Base-by-base conservation (phyloP, 37 sponge, comb jelly and placozoan genomes). In the Ianthella basta region DNA sequence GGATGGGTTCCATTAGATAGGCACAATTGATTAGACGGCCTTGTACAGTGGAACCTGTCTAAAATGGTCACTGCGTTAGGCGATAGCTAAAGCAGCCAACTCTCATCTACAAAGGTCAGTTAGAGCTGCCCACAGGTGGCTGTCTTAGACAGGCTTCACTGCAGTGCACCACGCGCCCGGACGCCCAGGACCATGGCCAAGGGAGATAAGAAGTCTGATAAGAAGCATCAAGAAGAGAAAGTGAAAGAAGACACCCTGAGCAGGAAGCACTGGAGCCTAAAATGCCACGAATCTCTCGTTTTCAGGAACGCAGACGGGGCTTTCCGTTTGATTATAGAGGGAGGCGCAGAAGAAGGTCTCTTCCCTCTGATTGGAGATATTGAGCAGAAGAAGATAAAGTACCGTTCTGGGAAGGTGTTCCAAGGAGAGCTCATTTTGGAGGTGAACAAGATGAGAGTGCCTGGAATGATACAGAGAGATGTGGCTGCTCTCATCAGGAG, bases 321-420 rank as follows among this genome's bases (percentile, higher is more conserved):
- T 75, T 97, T 94, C 78, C 89, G 95, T 85, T 84, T 97, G 44
- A 92, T 88, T 33, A 90, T 97, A 35, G 97, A 97, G 38, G 97
- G 97, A 5, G 95, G 97, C n/a, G 97, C 93, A 10, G 95, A 95
- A 57, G 29, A 77, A 0, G 97, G 94, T 13, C 77, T 87, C 35
- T 88, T 95, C 57, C 93, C 92, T 0, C 66, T 80, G 60, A 81
- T 97, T 0, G 93, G 93, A 3, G 93, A 92, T 50, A 69, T 92
- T 0, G 53, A 91, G 21, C 95, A 94, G 32, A 91, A 92, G 5
- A 33, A 84, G 60, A 89, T 95, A 80, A 82, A 87, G 75, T 93
- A 94, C 86, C 80, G 86, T 56, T 67, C 54, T 0, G 95, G 95
- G 10, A 92, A 94, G 83, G 41, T 95, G 24, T 80, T 88, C 67